Evolutionary conservation across 1,140 invertebrate species (phyloP), one percentile per base, ranked within the genome.

Genomic region (Acarapis woodi): DNA sequence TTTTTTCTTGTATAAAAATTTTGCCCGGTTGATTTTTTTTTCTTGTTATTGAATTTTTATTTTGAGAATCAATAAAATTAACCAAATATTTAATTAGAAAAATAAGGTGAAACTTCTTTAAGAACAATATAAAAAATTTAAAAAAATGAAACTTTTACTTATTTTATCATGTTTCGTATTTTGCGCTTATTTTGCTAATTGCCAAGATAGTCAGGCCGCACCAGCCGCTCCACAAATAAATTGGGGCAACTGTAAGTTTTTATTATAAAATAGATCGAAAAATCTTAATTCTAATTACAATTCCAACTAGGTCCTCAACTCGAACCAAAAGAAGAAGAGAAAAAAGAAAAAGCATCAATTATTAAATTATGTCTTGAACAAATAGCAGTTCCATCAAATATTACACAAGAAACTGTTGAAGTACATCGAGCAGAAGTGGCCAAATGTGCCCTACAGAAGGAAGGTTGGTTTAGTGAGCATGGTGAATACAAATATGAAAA

Each of bases 401-500:
- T 40, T 12, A 40, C 39, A 9, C 31, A 23, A 26, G 39, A 40
- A 35, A 24, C 30, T 14, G 32, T 40, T 14, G 39, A 34, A 29
- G 20, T 20, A 16, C 39, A 40, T 25, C 31, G 33, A 21, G 19
- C 14, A 15, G 23, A 40, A 29, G 28, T 40, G 5, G 39, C 39
- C 31, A 19, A 5, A n/a, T 40, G 39, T 29, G 39, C 39, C 12
- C 22, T 40, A 9, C 19, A 37, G 6, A 35, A 19, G n/a, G 42
- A 43, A 21, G 33, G 34, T 15, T 43, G 42, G 47, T 48, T 48
- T 39, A 40, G 44, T 28, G 25, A 24, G 15, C 36, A 45, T 26
- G 46, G 46, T n/a, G 41, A 39, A 25, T 48, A 48, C 41, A 45
- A 42, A 12, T 48, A 48, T 38, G 46, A 44, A 5, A 39, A 43